These are phyloP conservation scores for Protosalanx chinensis DNA, from an alignment of 2,797 vertebrate species.

Conservation along the genomic window DNA sequence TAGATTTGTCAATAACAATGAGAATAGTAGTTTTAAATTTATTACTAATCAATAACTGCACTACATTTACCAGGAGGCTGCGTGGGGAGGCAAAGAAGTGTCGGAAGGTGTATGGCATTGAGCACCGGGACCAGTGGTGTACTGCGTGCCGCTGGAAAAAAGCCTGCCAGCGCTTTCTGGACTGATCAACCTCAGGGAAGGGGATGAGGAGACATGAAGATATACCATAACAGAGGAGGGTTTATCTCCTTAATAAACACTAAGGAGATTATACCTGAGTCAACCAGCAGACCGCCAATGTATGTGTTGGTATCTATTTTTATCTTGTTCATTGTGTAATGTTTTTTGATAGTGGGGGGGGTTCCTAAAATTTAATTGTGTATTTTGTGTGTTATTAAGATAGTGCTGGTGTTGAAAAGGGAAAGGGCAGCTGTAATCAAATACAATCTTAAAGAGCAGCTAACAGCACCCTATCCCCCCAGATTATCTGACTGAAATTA, in stretches of 20 bases:
- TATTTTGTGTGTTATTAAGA: conserved; percentile 28
- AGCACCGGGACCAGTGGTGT: conserved; percentile 91
- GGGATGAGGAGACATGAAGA: background rate
- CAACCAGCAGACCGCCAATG: conserved; percentile 31
- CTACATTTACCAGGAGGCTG: conserved; percentile 73
- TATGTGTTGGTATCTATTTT: conserved; percentile 16
- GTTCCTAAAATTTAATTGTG: conserved; percentile 27
- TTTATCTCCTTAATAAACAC: conserved; percentile 2
- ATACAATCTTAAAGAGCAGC: conserved; percentile 20
- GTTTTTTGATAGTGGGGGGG: no score
- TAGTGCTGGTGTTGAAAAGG: conserved; percentile 30
- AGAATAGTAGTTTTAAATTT: background rate
- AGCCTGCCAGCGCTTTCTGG: conserved; percentile 89
- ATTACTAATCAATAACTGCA: background rate
- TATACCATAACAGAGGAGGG: conserved; percentile 18
- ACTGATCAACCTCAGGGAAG: conserved; percentile 63
- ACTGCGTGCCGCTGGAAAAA: conserved; percentile 93
- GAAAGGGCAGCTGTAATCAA: conserved; percentile 42
- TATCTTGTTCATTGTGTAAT: conserved; percentile 18
- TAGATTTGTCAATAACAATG: background rate
- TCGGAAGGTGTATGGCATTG: conserved; percentile 88
- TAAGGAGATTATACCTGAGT: conserved; percentile 19
- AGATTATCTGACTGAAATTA: background rate
- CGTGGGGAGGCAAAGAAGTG: conserved; percentile 90
- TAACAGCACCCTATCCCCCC: background rate